phyloP scores from a whole-genome alignment of 2,888 invertebrate species.

The Blastobasis adustella region DNA sequence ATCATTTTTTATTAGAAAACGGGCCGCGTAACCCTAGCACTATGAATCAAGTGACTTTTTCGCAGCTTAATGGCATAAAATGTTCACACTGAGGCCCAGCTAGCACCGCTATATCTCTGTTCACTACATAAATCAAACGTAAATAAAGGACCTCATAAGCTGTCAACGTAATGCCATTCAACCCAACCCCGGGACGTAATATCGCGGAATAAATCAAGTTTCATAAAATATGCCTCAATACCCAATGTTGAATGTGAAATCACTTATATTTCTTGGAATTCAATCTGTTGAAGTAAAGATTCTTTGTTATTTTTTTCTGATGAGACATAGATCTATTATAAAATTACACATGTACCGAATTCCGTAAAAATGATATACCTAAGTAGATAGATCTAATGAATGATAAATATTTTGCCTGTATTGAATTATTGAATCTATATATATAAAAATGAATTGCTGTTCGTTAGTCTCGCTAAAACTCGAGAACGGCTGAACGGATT shows the following conservation, averaged over 20 bases:
- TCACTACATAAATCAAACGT: conserved; percentile 69
- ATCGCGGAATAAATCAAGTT: conserved; percentile 66
- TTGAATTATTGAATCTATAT: no score
- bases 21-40: neutral
- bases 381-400: no score
- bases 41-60: conserved; percentile 8
- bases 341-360: no score
- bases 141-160: conserved; percentile 71
- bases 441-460: no score
- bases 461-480: no score
- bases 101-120: conserved; percentile 49
- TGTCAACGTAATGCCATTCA: conserved; percentile 71
- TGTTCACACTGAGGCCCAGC: conserved; percentile 25
- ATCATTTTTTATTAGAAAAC: neutral
- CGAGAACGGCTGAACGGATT: no score
- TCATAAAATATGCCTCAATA: conserved; percentile 64
- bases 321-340: no score
- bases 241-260: conserved; percentile 58
- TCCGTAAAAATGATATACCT: no score
- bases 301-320: no score
- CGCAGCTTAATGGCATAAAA: conserved; percentile 29
- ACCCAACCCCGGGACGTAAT: conserved; percentile 64
- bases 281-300: no score
- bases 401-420: no score
- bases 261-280: conserved; percentile 25